Conservation (phyloP, 2,797 vertebrate genomes). For the Xiphophorus birchmanni region DNA sequence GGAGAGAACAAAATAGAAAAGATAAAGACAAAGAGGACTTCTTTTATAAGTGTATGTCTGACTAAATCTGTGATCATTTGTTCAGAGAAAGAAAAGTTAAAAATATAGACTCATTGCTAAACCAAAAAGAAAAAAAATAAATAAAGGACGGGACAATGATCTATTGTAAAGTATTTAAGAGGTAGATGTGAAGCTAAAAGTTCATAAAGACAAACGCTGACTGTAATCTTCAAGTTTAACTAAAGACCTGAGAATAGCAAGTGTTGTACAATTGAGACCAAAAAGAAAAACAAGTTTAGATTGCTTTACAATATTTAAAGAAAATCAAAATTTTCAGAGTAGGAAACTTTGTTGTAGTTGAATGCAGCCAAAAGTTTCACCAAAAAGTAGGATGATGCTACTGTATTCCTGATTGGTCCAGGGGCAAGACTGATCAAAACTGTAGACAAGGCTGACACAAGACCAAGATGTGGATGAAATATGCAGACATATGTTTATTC, state of each 20-base stretch:
- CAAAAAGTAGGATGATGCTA: background rate
- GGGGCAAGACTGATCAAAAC: background rate
- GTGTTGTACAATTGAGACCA: background rate
- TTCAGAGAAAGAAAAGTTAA: constrained; percentile 12
- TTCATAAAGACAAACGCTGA: background rate
- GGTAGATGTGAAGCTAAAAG: background rate
- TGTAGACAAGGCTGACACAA: background rate
- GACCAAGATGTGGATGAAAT: constrained; percentile 37
- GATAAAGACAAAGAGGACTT: constrained; percentile 21
- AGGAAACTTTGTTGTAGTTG: background rate
- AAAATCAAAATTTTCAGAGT: background rate
- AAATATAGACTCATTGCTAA: constrained; percentile 9
- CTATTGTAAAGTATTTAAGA: background rate
- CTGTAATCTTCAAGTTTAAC: background rate
- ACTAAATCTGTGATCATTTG: constrained; percentile 36
- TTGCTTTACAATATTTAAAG: background rate
- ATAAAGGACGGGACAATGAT: background rate
- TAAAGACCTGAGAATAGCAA: background rate
- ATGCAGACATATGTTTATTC: constrained; percentile 32
- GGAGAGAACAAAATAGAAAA: constrained; percentile 24
- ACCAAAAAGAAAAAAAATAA: constrained; percentile 1
- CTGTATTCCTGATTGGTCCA: background rate
- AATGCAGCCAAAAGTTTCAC: background rate
- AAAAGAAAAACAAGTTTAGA: background rate
- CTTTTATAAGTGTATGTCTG: constrained; percentile 15